phyloP scores from a whole-genome alignment of 2,797 vertebrate species.

The Chloroceryle inda region DNA sequence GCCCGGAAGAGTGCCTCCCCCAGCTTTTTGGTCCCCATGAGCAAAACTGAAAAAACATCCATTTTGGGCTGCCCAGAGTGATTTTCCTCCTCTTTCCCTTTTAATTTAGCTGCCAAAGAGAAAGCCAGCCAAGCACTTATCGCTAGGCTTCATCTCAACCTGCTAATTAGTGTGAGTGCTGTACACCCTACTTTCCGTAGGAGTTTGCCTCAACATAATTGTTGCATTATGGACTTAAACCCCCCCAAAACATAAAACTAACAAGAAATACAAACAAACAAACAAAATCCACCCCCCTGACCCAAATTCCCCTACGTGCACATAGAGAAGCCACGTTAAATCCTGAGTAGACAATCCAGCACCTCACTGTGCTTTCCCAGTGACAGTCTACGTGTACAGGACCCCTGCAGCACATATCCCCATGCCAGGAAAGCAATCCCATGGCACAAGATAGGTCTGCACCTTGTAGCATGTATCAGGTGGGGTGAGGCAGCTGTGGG shows the following conservation, averaged over 20 bases:
- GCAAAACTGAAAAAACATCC: background rate
- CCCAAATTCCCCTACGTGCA: background rate
- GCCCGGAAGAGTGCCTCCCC: background rate
- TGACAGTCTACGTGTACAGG: background rate
- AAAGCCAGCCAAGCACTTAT: conserved; percentile 63
- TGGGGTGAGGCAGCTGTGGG: accelerated
- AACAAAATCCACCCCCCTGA: background rate
- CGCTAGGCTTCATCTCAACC: conserved; percentile 49
- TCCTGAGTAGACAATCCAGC: background rate
- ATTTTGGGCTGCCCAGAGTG: conserved; percentile 42
- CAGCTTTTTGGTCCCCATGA: background rate
- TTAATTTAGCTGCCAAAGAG: conserved; percentile 54
- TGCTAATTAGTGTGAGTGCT: conserved; percentile 38
- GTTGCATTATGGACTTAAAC: conserved; percentile 22
- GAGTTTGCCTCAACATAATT: conserved; percentile 44
- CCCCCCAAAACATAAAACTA: background rate
- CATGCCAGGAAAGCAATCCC: background rate
- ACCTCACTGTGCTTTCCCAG: accelerated
- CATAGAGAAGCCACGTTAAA: background rate
- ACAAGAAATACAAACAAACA: conserved; percentile 47
- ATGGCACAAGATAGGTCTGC: background rate
- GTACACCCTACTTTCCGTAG: background rate
- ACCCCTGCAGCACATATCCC: background rate
- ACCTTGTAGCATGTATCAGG: accelerated
- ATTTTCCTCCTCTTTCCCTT: conserved; percentile 43